Percentiles rank a stretch among this genome's conserved stretches.
These are phyloP conservation scores for Trichonephila clavipes DNA, from an alignment of 1,140 invertebrate species.

Conservation along the genomic window DNA sequence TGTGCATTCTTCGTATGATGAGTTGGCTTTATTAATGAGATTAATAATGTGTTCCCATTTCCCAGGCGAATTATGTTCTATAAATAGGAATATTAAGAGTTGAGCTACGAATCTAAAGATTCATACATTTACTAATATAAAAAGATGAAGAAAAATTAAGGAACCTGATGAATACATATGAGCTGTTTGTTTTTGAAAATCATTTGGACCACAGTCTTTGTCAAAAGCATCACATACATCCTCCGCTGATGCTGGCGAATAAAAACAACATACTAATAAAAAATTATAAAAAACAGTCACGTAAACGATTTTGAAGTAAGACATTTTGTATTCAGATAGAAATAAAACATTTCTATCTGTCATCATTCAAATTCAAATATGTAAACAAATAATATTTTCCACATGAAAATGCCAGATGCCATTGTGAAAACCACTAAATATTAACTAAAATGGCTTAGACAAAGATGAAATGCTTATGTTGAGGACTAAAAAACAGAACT, in stretches of 20 bases:
- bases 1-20: slow-evolving; percentile 58
- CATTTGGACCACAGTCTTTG: neutral
- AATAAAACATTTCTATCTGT: no score
- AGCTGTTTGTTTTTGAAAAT: neutral
- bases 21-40: slow-evolving; percentile 57
- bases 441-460: no score
- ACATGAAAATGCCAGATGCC: no score
- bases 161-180: slow-evolving; percentile 27
- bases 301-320: neutral
- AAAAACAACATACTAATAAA: neutral
- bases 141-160: neutral
- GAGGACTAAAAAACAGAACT: no score
- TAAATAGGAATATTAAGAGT: neutral
- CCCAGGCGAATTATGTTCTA: neutral
- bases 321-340: neutral
- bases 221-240: slow-evolving; percentile 38
- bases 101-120: neutral
- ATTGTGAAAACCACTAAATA: no score
- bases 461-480: no score
- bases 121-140: neutral
- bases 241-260: neutral
- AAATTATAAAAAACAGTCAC: neutral
- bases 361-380: no score
- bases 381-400: no score
- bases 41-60: slow-evolving; percentile 53